phyloP scores from a whole-genome alignment of 1,140 invertebrate species.

The Drosophila neocordata region DNA sequence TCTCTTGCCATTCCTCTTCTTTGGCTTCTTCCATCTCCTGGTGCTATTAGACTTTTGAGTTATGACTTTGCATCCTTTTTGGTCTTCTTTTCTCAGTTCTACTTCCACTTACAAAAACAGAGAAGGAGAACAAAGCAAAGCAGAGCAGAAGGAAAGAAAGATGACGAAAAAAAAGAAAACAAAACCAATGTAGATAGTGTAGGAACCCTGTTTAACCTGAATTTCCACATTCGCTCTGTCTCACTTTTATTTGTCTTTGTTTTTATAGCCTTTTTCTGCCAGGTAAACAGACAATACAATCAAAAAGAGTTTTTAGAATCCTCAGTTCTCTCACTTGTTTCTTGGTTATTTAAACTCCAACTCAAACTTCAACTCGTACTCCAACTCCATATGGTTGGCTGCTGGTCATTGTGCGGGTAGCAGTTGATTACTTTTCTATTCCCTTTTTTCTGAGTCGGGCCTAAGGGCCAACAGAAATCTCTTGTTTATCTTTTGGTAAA shows the following conservation, averaged over 20 bases:
- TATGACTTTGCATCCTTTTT: conserved; percentile 74
- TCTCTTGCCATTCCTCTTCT: conserved; percentile 9
- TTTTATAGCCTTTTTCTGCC: conserved; percentile 74
- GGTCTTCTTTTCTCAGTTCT: conserved; percentile 26
- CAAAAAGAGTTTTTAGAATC: conserved; percentile 16
- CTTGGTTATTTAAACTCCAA: conserved; percentile 37
- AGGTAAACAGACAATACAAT: conserved; percentile 59
- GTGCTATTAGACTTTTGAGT: conserved; percentile 70
- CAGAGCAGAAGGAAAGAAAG: neutral
- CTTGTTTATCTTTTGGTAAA: conserved; percentile 20
- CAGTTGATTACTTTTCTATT: conserved; percentile 57
- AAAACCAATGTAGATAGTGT: neutral
- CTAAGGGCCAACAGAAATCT: conserved; percentile 42
- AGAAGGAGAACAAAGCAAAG: neutral
- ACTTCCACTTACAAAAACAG: conserved; percentile 21
- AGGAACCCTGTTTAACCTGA: conserved; percentile 74
- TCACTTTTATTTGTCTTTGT: conserved; percentile 71
- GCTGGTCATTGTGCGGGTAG: neutral
- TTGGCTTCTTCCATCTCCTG: conserved; percentile 13
- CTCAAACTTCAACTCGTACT: conserved; percentile 54
- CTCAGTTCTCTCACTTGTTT: conserved; percentile 27
- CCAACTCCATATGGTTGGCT: neutral
- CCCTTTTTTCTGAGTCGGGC: conserved; percentile 19
- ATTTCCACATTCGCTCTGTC: conserved; percentile 71
- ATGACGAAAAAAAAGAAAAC: conserved; percentile 12